A percentile compares a stretch with the other conserved stretches of the same genome.
Conservation (phyloP, 1,140 invertebrate species). For the Coelopa frigida region DNA sequence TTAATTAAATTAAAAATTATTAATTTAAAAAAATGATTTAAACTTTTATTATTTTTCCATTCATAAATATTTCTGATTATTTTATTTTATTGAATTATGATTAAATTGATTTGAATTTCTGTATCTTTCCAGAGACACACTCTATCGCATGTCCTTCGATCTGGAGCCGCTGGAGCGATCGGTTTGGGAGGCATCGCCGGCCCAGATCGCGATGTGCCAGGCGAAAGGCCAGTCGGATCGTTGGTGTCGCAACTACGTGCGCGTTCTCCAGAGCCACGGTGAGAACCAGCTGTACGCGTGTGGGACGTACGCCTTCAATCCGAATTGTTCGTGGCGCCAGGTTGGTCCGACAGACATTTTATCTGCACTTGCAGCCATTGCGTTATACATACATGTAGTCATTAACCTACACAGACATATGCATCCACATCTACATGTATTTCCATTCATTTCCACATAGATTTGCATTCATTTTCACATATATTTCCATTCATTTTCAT, state of each 20-base stretch:
- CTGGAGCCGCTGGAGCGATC: constrained; percentile 63
- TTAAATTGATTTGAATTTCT: no score
- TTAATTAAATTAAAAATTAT: no score
- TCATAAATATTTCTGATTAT: no score
- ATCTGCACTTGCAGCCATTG: constrained; percentile 4
- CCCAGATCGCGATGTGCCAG: constrained; percentile 64
- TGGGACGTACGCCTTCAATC: constrained; percentile 85
- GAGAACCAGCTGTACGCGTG: constrained; percentile 78
- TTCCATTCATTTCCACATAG: no score
- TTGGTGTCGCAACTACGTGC: constrained; percentile 85
- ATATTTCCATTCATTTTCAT: no score
- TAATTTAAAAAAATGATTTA: no score
- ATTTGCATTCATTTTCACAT: no score
- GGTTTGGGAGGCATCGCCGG: constrained; percentile 63
- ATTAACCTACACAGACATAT: constrained; percentile 11
- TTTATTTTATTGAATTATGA: no score
- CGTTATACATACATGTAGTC: background rate
- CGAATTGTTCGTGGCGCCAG: constrained; percentile 81
- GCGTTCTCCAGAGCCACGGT: constrained; percentile 68
- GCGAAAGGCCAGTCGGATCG: constrained; percentile 78
- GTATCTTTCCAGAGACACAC: constrained; percentile 62
- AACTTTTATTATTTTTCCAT: no score
- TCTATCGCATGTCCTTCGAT: constrained; percentile 72
- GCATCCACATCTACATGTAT: no score
- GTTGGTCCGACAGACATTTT: constrained; percentile 46